Evolutionary conservation across 2,797 vertebrate genomes (phyloP), one percentile per base, ranked within the genome.

Genomic region (Iguana delicatissima): DNA sequence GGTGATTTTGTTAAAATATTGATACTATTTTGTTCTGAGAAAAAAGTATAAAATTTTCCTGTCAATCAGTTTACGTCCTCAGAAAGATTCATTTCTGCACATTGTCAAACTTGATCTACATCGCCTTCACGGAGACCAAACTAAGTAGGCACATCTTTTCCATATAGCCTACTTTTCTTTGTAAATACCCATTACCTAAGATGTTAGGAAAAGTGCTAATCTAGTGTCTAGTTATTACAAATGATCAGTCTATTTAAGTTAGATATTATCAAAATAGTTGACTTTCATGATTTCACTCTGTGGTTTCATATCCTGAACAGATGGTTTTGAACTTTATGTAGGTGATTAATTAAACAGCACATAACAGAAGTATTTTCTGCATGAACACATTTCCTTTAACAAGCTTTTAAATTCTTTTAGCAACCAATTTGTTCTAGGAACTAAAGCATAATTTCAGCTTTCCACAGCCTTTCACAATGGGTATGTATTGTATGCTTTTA

Each of bases 311-410:
- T 89, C 62, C 81, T 90, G 92, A 96, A 87, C 95, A 96, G 95
- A 95, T 95, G 94, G 94, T 89, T 88, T 80, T 89, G 80, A 92
- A 90, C 72, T 94, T 96, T 93, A 91, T 92, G 92, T 85, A 93
- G 91, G 93, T 95, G 91, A 95, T 95, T 95, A 95, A 96, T 96
- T 93, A 93, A 95, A 91, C 50, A 89, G 62, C 59, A 88, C 29
- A 52, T 85, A 93, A 62, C 52, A 93, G 20, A 46, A 91, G 3
- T 89, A 74, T 86, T 92, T 94, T 94, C 89, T 80, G 35, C 5
- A 1, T 84, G 50, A 88, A 93, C 90, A 92, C 92, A 95, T 96
- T 94, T 76, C 35, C 93, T 86, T 91, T 90, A 93, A 94, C 84
- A 84, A 91, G 88, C 52, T 92, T 93, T 94, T 85, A 74, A 90